A percentile compares a stretch with the other conserved stretches of the same genome.
Evolutionary conservation across 1,140 invertebrate genomes (phyloP).

Genomic region (Pachypeltis micranthus): DNA sequence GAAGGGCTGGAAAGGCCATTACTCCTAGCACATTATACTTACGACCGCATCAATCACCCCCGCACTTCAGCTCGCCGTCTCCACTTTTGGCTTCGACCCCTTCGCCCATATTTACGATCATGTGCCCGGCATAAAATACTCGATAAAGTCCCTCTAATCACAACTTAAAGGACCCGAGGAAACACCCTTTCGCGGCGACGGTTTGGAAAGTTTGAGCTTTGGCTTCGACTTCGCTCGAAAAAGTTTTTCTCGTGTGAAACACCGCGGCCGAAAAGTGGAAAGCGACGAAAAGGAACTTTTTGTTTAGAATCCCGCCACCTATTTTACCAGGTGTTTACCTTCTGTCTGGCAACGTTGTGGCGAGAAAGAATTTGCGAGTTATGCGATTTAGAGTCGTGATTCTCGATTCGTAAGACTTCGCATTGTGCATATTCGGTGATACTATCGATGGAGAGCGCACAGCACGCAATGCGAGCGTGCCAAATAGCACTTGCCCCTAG

Average conservation of each 20-base stretch:
- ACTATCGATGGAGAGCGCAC: no score
- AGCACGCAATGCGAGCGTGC: no score
- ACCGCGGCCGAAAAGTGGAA: background rate
- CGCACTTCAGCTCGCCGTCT: background rate
- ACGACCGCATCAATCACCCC: constrained; percentile 13
- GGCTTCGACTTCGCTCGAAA: background rate
- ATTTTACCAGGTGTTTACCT: background rate
- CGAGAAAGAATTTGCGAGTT: no score
- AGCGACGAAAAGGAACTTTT: background rate
- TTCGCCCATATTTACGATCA: constrained; percentile 10
- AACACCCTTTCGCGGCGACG: background rate
- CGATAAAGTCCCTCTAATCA: constrained; percentile 15
- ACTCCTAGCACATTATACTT: constrained; percentile 15
- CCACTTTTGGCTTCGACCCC: background rate
- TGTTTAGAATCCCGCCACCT: background rate
- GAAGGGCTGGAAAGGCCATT: constrained; percentile 5
- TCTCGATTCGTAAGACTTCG: no score
- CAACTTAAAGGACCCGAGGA: constrained; percentile 14
- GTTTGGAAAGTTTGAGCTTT: background rate
- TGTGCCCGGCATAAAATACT: constrained; percentile 15
- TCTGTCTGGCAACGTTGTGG: background rate
- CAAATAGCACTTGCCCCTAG: no score
- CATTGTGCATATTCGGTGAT: no score
- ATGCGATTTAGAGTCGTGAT: no score
- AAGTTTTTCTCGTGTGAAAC: background rate